Base-by-base conservation (phyloP, 2,888 invertebrate species). In the Carabus problematicus region DNA sequence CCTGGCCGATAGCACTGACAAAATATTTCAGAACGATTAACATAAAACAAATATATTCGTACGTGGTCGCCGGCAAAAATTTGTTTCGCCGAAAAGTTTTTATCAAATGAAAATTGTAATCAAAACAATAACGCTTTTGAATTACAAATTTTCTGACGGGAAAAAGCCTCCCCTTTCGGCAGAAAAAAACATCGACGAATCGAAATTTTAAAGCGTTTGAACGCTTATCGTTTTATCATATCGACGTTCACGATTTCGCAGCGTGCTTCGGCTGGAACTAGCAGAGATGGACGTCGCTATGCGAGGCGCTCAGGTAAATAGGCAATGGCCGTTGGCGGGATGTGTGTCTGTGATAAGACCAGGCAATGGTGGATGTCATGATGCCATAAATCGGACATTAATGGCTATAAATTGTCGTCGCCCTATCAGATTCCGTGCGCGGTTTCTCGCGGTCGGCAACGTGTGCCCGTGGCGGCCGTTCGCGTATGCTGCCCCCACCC, bases 111-210 rank as follows among this genome's bases (percentile, higher is more conserved):
- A 77, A 76, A 78, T 75, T 73, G 77, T 78, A 79, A 78, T 78
- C 77, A 78, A 77, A 75, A 80, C 80, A 81, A 80, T 80, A 80
- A 81, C 77, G 77, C 78, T 68, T 81, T 80, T 78, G 80, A 79
- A 80, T 80, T 80, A 80, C 80, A 80, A 80, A 80, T 81, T 80
- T 76, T 76, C 74, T 74, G 54, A 52, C 52, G 19, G 52, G n/a
- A 16, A 52, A 12, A 16, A 52, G 52, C 52, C 29, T 29, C 56
- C 29, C 12, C n/a, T 55, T 18, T 18, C 18, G 1, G 7, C 1
- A 3, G 12, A 18, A 18, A 56, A 19, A 56, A 56, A 56, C n/a
- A 12, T 16, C 18, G 18, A 77, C 78, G 77, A 77, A 77, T 75
- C 77, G 76, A 79, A 79, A 79, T 77, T 79, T 79, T 76, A 78